Conservation (phyloP, 2,113 vertebrate species). For the Chiloscyllium plagiosum region DNA sequence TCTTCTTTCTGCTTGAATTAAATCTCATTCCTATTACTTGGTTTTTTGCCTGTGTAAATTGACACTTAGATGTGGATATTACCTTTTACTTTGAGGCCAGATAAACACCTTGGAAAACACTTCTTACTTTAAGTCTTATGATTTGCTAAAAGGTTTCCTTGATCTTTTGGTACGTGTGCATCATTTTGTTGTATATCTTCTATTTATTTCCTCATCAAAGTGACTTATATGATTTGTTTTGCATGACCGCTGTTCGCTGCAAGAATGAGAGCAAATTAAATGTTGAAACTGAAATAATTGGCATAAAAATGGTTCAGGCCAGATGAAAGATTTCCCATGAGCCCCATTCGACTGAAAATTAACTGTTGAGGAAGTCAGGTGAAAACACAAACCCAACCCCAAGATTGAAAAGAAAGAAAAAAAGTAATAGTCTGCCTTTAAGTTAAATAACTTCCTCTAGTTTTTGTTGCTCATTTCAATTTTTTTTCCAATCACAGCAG, state of each 20-base stretch:
- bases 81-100: not conserved
- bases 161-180: not conserved
- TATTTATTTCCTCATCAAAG: not conserved
- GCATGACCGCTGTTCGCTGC: not conserved
- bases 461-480: not conserved
- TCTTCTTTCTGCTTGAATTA: not conserved
- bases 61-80: not conserved
- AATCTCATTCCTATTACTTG: not conserved
- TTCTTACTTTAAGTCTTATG: not conserved
- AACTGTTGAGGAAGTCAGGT: not conserved
- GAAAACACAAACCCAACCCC: not conserved
- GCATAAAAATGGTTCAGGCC: not conserved
- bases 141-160: not conserved
- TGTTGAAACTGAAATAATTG: not conserved
- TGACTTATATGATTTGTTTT: not conserved
- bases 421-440: not conserved
- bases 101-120: not conserved
- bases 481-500: not conserved
- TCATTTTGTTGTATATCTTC: not conserved
- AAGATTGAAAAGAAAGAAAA: not conserved
- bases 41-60: not conserved
- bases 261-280: not conserved
- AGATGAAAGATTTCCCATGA: not conserved
- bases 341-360: not conserved
- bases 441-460: not conserved